These are phyloP conservation scores for Palythoa grandiflora DNA, from an alignment of 92 coral and sea anemone genomes.

Conservation along the genomic window DNA sequence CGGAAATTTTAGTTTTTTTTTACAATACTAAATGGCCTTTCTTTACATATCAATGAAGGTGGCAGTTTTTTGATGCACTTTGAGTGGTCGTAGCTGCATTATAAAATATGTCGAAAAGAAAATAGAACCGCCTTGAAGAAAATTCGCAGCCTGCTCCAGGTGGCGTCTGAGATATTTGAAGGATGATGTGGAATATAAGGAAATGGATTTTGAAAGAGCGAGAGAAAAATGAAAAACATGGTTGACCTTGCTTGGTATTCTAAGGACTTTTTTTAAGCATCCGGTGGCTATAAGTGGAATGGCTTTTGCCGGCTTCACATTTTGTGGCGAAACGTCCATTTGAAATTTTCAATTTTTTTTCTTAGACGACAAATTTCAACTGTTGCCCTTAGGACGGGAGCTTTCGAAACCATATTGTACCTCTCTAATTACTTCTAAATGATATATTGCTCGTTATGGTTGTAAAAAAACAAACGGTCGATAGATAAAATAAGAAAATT, in stretches of 20 bases:
- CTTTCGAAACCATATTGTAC: background rate
- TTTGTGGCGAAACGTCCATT: background rate
- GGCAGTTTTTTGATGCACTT: too few species aligned
- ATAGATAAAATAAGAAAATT: background rate
- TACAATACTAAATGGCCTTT: too few species aligned
- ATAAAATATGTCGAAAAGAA: too few species aligned
- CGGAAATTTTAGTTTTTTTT: too few species aligned
- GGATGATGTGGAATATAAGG: constrained; percentile 7
- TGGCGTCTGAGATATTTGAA: background rate
- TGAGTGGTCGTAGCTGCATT: too few species aligned
- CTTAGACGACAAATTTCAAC: background rate
- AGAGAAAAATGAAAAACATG: background rate
- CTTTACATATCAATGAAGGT: too few species aligned
- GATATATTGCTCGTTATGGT: background rate
- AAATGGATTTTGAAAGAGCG: background rate
- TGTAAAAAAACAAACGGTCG: background rate
- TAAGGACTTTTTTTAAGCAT: background rate
- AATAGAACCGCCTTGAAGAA: too few species aligned
- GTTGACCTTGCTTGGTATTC: background rate
- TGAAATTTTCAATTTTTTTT: constrained; percentile 9
- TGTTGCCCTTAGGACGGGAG: constrained; percentile 19
- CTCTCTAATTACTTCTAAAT: constrained; percentile 29
- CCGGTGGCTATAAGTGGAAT: background rate
- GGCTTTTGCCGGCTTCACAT: too few species aligned
- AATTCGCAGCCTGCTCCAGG: background rate